phyloP scores from a whole-genome alignment of 2,888 invertebrate genomes.

The Andrena trimmerana region DNA sequence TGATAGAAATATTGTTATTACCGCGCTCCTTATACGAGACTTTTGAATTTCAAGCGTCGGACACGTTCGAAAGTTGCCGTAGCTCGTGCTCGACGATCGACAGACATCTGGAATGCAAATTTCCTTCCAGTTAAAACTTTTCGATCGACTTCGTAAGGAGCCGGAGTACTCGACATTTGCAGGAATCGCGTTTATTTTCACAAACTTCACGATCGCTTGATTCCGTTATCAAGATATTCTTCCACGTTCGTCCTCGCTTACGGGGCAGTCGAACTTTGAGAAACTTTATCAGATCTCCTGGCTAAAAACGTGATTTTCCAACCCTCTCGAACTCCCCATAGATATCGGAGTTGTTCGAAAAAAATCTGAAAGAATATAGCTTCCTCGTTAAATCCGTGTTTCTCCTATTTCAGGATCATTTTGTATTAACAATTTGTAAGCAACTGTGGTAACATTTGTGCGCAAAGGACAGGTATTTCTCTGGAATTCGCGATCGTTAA shows the following conservation, averaged over 20 bases:
- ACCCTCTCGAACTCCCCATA: not conserved
- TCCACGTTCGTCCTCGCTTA: not conserved
- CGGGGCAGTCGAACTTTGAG: not conserved
- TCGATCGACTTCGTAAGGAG: conserved; percentile 20
- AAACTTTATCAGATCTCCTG: not conserved
- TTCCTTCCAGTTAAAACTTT: conserved; percentile 26
- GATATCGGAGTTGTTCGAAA: no score
- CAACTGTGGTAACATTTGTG: no score
- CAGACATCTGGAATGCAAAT: conserved; percentile 16
- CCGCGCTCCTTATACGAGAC: not conserved
- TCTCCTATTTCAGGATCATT: no score
- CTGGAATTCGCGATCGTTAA: not conserved
- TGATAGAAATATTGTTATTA: not conserved
- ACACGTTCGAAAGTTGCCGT: conserved; percentile 9
- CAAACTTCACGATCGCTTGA: not conserved
- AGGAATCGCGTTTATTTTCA: conserved; percentile 9
- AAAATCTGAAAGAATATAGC: no score
- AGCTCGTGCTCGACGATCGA: not conserved
- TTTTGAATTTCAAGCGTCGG: conserved; percentile 5
- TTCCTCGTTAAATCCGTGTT: no score
- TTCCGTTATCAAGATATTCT: not conserved
- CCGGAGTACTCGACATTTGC: not conserved
- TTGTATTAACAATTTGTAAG: no score
- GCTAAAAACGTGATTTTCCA: not conserved
- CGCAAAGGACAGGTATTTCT: not conserved